Conservation (phyloP, 2,797 vertebrate genomes). For the Malurus splendens region DNA sequence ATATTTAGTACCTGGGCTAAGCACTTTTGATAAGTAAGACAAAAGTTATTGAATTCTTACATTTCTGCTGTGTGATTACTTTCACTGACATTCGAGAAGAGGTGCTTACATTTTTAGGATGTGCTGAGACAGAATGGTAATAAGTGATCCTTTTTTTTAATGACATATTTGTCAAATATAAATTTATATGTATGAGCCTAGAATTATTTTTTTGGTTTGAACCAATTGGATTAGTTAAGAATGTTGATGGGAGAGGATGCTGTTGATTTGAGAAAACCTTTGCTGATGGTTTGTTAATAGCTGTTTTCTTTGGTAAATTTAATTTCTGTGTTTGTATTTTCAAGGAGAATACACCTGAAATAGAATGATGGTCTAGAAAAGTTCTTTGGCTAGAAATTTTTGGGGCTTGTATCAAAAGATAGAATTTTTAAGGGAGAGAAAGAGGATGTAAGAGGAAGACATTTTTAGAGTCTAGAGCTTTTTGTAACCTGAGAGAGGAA, state of each 20-base stretch:
- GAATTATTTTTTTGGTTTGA: neutral
- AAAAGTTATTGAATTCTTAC: slow-evolving; percentile 8
- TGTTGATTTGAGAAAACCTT: neutral
- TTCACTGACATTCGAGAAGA: neutral
- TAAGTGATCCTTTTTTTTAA: neutral
- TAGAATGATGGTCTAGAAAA: neutral
- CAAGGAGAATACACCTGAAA: neutral
- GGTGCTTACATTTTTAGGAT: neutral
- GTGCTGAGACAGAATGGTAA: neutral
- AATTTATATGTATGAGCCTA: neutral
- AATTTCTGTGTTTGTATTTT: neutral
- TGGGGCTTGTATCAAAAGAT: neutral
- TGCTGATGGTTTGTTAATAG: neutral
- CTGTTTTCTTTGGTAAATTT: neutral
- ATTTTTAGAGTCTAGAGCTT: neutral
- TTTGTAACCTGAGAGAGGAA: neutral
- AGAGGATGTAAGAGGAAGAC: neutral
- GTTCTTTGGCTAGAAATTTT: neutral
- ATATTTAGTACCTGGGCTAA: slow-evolving; percentile 1
- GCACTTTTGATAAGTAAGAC: slow-evolving; percentile 7
- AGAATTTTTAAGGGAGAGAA: neutral
- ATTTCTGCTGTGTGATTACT: slow-evolving; percentile 22
- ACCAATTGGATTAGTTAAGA: neutral
- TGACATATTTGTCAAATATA: neutral
- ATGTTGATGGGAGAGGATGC: neutral